Evolutionary conservation across 2,888 invertebrate species (phyloP), one percentile per base, ranked within the genome.

Genomic region (Chaitophorus viminalis): DNA sequence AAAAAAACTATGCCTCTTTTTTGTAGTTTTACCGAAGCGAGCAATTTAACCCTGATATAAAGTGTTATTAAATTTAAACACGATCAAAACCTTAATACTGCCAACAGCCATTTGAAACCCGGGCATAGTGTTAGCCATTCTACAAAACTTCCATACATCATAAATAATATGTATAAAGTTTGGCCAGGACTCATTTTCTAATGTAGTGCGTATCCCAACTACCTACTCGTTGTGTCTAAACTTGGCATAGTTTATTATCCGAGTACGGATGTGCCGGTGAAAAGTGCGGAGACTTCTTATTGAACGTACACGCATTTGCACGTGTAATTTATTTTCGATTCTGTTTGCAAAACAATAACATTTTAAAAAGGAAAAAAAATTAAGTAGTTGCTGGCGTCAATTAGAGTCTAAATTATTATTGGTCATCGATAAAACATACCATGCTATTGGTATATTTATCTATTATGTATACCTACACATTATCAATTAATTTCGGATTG

Each of bases 171-270:
- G 11, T 17, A 82, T 74, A 54, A 74, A 82, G 54, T 74, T 54
- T 82, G 74, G 5, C 36, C 72, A 21, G n/a, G 36, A 82, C 54
- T 36, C 74, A 36, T 72, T 72, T 72, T 52, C 82, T 17, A 72
- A 82, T 54, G 72, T 74, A 31, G n/a, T 36, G 21, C 52, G 8
- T 72, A 36, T 54, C 33, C n/a, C 33, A 60, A 78, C 18, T 78
- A 77, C 52, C 4, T n/a, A 39, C 52, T 29, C 46, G 46, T 11
- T 14, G 33, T 52, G 54, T 82, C 74, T 72, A 72, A 74, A 74
- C 82, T 82, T n/a, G 82, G 11, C 36, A 54, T 82, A 54, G 82
- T 72, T 54, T 82, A 74, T 82, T 82, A 60, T 82, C 36, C 3
- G 18, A n/a, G 54, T 25, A 18, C 54, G 33, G 33, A 36, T 33